Evolutionary conservation across 2,888 invertebrate genomes (phyloP).

Genomic region (Bellardia bayeri): DNA sequence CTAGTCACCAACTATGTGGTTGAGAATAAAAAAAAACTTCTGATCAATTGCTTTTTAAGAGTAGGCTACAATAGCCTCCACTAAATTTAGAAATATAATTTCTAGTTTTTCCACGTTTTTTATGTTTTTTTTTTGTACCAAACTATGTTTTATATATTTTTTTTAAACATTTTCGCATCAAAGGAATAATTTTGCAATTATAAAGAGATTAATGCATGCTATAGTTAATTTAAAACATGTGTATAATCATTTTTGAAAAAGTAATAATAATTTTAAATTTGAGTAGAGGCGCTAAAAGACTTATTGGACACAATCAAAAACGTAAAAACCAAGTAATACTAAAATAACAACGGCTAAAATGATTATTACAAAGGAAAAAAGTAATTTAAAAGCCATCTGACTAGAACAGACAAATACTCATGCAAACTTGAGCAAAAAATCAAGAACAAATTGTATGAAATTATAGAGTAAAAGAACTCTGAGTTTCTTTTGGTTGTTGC

Average conservation of each 20-base stretch:
- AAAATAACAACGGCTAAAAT: conserved; percentile 53
- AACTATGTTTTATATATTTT: background rate
- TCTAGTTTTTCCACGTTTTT: conserved; percentile 31
- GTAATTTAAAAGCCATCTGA: conserved; percentile 67
- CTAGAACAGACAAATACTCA: conserved; percentile 48
- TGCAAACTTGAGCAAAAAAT: conserved; percentile 10
- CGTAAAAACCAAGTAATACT: conserved; percentile 12
- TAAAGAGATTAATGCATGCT: conserved; percentile 80
- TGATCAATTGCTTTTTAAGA: conserved; percentile 51
- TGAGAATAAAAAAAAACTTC: background rate
- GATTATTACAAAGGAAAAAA: conserved; percentile 64
- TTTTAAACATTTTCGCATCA: conserved; percentile 35
- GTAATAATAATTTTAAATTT: conserved; percentile 54
- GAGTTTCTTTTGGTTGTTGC: conserved; percentile 46
- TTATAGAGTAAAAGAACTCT: conserved; percentile 63
- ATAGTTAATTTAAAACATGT: conserved; percentile 68
- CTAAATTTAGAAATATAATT: conserved; percentile 59
- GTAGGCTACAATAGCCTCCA: background rate
- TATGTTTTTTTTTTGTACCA: background rate
- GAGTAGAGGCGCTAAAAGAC: conserved; percentile 71
- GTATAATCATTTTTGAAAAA: conserved; percentile 55
- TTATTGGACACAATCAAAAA: conserved; percentile 50
- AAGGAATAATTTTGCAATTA: conserved; percentile 81
- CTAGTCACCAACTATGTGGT: background rate
- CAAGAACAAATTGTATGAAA: conserved; percentile 67